Evolutionary conservation across 2,888 invertebrate genomes (phyloP).

Genomic region (Stramonita haemastoma): DNA sequence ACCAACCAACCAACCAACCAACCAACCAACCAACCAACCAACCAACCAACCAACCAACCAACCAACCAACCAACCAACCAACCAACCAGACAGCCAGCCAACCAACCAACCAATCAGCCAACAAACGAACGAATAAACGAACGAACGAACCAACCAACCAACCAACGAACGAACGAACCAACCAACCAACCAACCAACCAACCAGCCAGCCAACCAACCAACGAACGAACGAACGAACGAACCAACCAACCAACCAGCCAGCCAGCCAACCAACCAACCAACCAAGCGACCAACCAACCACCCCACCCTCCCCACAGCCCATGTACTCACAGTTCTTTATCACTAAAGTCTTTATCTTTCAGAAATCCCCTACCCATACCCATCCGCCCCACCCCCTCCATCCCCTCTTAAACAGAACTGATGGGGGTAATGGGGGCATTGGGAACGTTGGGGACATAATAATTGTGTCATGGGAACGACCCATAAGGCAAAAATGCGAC

Average conservation of each 20-base stretch:
- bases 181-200: constrained; percentile 11
- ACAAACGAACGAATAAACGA: too few species aligned
- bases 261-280: not conserved
- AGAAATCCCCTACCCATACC: too few species aligned
- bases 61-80: constrained; percentile 23
- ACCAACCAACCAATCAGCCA: not conserved
- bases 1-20: constrained; percentile 20
- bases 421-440: too few species aligned
- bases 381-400: too few species aligned
- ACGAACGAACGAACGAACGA: not conserved
- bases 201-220: not conserved
- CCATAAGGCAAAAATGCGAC: too few species aligned
- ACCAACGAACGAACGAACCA: not conserved
- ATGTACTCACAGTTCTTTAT: too few species aligned
- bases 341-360: too few species aligned
- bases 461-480: too few species aligned
- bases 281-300: not conserved
- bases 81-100: not conserved
- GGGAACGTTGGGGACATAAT: too few species aligned
- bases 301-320: too few species aligned
- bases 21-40: constrained; percentile 7
- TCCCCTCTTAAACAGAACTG: too few species aligned
- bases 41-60: constrained; percentile 23
- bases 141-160: too few species aligned
- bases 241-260: not conserved